Percentiles rank a stretch among this genome's conserved stretches.
These are phyloP conservation scores for Amphilophus citrinellus DNA, from an alignment of 2,113 vertebrate species.

Conservation along the genomic window DNA sequence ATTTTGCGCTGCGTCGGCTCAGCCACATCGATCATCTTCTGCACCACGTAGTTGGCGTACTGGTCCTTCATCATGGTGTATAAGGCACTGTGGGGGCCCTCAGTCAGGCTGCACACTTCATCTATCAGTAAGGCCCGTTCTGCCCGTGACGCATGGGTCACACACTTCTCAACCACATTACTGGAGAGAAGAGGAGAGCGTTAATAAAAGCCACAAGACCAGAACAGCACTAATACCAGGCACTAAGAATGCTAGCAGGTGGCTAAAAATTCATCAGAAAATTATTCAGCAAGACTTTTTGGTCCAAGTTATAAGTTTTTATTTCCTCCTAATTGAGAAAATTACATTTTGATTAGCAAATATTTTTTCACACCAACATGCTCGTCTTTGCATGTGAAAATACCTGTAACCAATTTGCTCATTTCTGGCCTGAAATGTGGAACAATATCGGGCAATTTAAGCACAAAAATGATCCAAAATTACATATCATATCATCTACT, in stretches of 20 bases:
- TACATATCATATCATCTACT: background rate
- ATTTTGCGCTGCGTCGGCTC: conserved; percentile 98
- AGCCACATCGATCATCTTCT: conserved; percentile 99
- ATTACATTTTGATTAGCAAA: background rate
- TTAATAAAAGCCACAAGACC: background rate
- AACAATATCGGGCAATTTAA: background rate
- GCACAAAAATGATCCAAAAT: background rate
- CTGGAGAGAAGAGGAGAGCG: conserved; percentile 66
- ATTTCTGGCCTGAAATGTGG: background rate
- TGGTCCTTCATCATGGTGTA: conserved; percentile 99
- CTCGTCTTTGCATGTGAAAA: background rate
- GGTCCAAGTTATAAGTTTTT: background rate
- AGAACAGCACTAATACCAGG: background rate
- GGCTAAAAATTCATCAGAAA: too few species aligned
- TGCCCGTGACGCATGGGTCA: conserved; percentile 94
- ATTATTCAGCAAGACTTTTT: too few species aligned
- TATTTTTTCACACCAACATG: background rate
- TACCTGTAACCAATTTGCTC: background rate
- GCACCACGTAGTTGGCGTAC: conserved; percentile 99
- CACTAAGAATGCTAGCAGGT: background rate
- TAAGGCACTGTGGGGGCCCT: conserved; percentile 99
- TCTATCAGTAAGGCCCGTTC: conserved; percentile 97
- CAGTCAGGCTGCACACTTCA: conserved; percentile 98
- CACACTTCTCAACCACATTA: conserved; percentile 98
- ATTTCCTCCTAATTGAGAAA: background rate